phyloP scores from a whole-genome alignment of 2,888 invertebrate genomes.

The Papilio gigon region DNA sequence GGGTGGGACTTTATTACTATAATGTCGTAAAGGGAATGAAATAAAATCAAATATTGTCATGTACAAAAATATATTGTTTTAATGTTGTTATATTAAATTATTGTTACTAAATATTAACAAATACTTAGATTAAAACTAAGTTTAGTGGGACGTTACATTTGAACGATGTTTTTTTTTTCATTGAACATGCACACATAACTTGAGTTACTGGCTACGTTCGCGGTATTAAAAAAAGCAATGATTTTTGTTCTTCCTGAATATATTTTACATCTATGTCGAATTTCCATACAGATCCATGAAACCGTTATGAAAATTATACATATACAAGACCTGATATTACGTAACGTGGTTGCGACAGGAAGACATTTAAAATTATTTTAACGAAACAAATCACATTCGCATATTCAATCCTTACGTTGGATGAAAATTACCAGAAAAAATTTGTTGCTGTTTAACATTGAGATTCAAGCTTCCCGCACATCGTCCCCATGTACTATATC shows the following conservation, averaged over 20 bases:
- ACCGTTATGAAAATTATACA: too few relatives aligned
- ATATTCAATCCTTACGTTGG: background rate
- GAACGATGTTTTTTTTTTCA: background rate
- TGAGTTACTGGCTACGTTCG: too few relatives aligned
- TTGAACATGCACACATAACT: constrained; percentile 3
- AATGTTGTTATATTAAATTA: constrained; percentile 70
- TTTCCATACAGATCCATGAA: too few relatives aligned
- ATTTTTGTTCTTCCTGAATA: too few relatives aligned
- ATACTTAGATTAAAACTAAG: constrained; percentile 49
- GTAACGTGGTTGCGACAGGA: constrained; percentile 3
- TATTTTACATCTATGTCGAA: too few relatives aligned
- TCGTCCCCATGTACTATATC: constrained; percentile 19
- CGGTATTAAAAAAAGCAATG: background rate
- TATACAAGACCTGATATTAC: too few relatives aligned
- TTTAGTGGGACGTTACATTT: constrained; percentile 6
- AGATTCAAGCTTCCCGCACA: constrained; percentile 32
- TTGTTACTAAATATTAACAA: constrained; percentile 70
- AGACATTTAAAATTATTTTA: background rate
- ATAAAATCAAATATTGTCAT: constrained; percentile 59
- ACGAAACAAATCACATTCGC: background rate
- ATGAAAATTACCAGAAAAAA: too few relatives aligned
- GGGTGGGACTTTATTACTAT: background rate
- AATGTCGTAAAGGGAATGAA: constrained; percentile 39
- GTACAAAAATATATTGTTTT: constrained; percentile 79
- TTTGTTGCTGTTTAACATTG: too few relatives aligned